Evolutionary conservation across 1,140 invertebrate genomes (phyloP), one percentile per base, ranked within the genome.

Genomic region (Hypothenemus hampei): DNA sequence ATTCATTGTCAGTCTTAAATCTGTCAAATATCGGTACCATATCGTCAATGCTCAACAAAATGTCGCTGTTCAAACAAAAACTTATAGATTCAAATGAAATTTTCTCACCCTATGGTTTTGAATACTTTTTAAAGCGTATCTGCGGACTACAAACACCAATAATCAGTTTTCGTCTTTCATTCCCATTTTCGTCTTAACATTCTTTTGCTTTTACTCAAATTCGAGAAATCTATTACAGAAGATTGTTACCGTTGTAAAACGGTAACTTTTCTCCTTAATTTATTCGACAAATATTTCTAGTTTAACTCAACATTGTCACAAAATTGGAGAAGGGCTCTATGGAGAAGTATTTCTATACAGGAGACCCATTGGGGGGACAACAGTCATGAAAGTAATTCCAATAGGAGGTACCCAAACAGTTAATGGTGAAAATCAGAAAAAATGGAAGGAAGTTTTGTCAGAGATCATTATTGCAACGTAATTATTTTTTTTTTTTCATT

Each of bases 261-360:
- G 6, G 1, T 29, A n/a, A n/a, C 26, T 29, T 29, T 29, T 29
- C 26, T 29, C n/a, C n/a, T 29, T 29, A 11, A 11, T 11, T 29
- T 29, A 29, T n/a, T 29, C 6, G 26, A 7, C 6, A 29, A 29
- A 29, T 16, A 24, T 40, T 48, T 56, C 15, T 40, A 84, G 80
- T 20, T 73, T 75, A 24, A 68, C 86, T 57, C 68, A 78, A 57
- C 71, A 81, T 45, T 85, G 87, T 65, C 77, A 76, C 57, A 97
- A 95, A 78, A 88, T 95, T 61, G 92, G 90, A 6, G 93, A 97
- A 76, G 93, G 93, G 15, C 87, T 92, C 15, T 95, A 90, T 66
- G 92, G 91, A 0, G 93, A 97, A 75, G 93, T 95, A 3, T 96
- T 91, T 66, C 72, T 86, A 19, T 78, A 82, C 62, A 77, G 77